Conservation (phyloP, 2,888 invertebrate genomes). For the Arrhopalites spinosus region DNA sequence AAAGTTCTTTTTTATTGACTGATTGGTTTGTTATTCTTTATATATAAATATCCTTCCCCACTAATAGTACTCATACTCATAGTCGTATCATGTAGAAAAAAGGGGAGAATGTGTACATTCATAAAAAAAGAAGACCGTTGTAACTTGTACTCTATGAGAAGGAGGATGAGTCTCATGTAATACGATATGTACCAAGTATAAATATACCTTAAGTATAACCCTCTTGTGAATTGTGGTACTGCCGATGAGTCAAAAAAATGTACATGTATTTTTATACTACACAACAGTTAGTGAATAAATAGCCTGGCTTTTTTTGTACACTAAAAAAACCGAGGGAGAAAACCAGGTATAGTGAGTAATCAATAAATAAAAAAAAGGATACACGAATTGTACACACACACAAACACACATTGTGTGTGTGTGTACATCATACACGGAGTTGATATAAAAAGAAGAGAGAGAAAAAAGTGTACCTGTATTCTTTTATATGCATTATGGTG, state of each 20-base stretch:
- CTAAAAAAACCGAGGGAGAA: constrained; percentile 21
- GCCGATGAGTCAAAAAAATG: constrained; percentile 12
- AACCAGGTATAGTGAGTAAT: constrained; percentile 41
- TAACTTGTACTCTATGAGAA: no score
- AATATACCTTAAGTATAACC: no score
- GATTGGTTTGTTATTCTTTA: background rate
- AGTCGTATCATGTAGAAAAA: no score
- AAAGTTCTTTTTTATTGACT: background rate
- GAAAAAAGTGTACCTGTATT: no score
- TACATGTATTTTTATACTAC: no score
- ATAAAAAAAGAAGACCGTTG: no score
- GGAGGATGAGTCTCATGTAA: no score
- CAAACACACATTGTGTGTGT: constrained; percentile 5
- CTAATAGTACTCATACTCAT: no score
- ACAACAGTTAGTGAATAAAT: background rate
- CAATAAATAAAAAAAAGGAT: constrained; percentile 39
- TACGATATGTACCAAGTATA: no score
- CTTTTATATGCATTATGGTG: background rate
- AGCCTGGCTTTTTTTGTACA: background rate
- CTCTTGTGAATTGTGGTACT: no score
- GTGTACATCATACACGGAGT: background rate
- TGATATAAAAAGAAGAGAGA: background rate
- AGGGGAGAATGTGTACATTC: no score
- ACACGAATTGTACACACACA: background rate
- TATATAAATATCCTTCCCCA: no score